phyloP scores from a whole-genome alignment of 2,113 vertebrate species.

The Buteo buteo region DNA sequence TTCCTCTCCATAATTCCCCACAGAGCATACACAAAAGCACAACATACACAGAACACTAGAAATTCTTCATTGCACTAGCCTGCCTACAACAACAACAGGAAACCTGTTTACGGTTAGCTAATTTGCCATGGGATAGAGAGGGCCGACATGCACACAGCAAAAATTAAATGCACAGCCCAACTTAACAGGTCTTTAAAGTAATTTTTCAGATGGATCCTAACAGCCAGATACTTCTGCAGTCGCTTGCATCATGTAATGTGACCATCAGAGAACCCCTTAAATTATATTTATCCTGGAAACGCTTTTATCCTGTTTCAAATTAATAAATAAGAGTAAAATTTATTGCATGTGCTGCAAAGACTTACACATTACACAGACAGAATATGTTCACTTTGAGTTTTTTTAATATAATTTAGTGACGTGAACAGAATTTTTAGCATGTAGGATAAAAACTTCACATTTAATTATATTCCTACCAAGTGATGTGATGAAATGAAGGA shows the following conservation, averaged over 20 bases:
- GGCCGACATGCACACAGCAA: neutral
- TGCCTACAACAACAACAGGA: neutral
- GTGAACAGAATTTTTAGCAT: neutral
- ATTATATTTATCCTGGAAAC: neutral
- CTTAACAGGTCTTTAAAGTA: neutral
- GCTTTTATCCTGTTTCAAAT: neutral
- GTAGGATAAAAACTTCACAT: neutral
- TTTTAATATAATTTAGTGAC: neutral
- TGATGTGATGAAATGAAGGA: neutral
- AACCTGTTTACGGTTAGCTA: neutral
- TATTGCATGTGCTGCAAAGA: neutral
- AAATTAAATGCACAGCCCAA: neutral
- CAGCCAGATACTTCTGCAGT: neutral
- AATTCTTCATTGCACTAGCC: neutral
- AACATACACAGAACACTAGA: neutral
- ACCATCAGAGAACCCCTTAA: neutral
- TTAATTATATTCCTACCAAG: neutral
- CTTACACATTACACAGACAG: too few relatives aligned
- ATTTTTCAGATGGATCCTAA: neutral
- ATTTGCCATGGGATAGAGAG: neutral
- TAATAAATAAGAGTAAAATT: neutral
- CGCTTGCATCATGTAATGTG: rapidly evolving
- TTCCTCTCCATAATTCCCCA: neutral
- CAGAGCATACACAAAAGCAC: neutral
- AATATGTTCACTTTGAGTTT: too few relatives aligned